These are phyloP conservation scores for Pandion haliaetus DNA, from an alignment of 2,113 vertebrate genomes.

Conservation along the genomic window DNA sequence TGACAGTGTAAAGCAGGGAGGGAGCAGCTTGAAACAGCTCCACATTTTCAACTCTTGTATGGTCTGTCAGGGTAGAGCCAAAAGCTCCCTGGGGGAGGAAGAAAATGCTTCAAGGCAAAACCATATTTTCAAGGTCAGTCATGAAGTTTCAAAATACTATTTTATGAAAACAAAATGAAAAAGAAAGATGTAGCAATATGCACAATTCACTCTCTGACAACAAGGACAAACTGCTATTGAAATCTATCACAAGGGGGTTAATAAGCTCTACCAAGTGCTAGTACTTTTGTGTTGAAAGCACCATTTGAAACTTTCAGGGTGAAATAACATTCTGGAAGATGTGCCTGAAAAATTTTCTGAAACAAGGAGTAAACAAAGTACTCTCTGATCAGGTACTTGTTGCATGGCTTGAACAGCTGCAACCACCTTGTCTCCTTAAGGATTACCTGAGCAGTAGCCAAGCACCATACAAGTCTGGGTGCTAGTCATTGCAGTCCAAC, in stretches of 20 bases:
- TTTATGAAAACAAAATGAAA: not conserved
- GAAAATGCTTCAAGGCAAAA: not conserved
- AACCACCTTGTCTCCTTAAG: not conserved
- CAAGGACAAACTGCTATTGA: not conserved
- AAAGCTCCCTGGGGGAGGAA: not conserved
- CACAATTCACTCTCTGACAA: not conserved
- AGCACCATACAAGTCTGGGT: not conserved
- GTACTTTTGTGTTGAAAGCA: not conserved
- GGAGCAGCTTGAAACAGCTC: not conserved
- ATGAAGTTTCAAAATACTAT: not conserved
- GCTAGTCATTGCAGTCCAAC: fast-evolving
- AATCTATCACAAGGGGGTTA: not conserved
- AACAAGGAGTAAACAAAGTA: not conserved
- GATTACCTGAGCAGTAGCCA: not conserved
- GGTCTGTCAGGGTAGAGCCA: not conserved
- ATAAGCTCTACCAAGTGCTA: not conserved
- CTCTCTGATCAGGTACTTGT: not conserved
- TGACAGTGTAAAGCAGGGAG: not conserved
- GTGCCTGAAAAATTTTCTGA: not conserved
- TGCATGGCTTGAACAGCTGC: not conserved
- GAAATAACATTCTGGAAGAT: not conserved
- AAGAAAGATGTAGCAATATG: not conserved
- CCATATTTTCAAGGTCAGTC: not conserved
- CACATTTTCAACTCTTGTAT: not conserved
- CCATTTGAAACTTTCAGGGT: not conserved